A percentile compares a stretch with the other conserved stretches of the same genome.
Evolutionary conservation across 2,113 vertebrate species (phyloP).

Genomic region (Glareola pratincola): DNA sequence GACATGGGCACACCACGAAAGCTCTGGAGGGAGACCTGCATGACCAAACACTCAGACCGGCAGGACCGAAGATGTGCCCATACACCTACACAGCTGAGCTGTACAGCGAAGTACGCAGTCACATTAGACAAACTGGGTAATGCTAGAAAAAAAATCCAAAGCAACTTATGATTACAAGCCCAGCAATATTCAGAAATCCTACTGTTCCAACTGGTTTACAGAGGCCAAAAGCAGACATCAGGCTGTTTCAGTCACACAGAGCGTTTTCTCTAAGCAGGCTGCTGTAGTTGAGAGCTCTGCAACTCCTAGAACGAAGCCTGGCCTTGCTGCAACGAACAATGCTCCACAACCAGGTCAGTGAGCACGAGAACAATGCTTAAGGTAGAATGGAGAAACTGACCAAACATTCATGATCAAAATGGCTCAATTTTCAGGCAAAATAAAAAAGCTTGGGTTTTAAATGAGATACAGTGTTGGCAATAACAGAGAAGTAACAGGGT

Average conservation of each 20-base stretch:
- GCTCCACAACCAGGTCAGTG: neutral
- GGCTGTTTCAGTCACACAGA: neutral
- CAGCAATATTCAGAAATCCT: neutral
- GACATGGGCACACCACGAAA: accelerated
- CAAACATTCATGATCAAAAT: neutral
- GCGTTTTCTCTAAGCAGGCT: neutral
- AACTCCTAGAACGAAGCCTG: neutral
- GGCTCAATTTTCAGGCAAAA: neutral
- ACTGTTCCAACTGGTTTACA: neutral
- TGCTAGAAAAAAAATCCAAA: neutral
- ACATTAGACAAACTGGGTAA: neutral
- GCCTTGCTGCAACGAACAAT: accelerated
- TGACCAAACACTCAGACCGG: too few relatives aligned
- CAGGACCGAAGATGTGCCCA: too few relatives aligned
- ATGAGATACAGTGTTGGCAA: neutral
- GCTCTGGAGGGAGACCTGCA: neutral
- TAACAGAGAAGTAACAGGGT: neutral
- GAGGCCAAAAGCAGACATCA: neutral
- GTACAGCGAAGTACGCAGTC: neutral
- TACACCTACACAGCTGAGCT: neutral
- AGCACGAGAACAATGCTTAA: neutral
- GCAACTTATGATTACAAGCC: neutral
- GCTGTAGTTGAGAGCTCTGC: neutral
- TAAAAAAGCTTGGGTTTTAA: neutral
- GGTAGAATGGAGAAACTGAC: neutral